Evolutionary conservation across 2,797 vertebrate genomes (phyloP).

Genomic region (Sparus aurata): DNA sequence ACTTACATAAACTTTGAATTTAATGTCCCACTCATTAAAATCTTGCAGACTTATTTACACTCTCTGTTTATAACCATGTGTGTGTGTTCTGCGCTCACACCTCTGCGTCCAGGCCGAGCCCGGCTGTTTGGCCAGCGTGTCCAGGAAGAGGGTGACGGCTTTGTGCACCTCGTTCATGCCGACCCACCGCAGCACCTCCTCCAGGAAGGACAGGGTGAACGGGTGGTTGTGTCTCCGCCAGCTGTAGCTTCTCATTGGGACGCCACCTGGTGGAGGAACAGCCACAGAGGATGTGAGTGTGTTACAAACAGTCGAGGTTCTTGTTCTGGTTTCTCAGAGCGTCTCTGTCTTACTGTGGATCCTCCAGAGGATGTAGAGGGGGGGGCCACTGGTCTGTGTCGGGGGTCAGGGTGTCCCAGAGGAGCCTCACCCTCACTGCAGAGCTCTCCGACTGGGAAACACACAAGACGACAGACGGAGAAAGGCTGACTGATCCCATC

Average conservation of each 20-base stretch:
- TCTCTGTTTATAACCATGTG: too few species aligned
- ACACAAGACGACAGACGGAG: constrained; percentile 28
- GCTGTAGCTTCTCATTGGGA: constrained; percentile 78
- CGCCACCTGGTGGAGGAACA: constrained; percentile 78
- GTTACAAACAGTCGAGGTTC: neutral
- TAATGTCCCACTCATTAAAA: too few species aligned
- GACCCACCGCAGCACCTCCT: constrained; percentile 90
- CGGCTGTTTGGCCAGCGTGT: constrained; percentile 84
- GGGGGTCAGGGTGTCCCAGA: constrained; percentile 92
- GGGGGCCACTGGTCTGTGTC: constrained; percentile 91
- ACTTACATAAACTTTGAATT: too few species aligned
- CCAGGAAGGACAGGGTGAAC: constrained; percentile 88
- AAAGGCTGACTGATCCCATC: neutral
- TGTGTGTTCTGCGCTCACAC: constrained; percentile 56
- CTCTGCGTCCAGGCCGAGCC: constrained; percentile 79
- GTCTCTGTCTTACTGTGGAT: constrained; percentile 89
- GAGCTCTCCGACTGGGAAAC: constrained; percentile 76
- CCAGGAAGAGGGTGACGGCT: constrained; percentile 90
- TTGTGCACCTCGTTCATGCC: constrained; percentile 96
- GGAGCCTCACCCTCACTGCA: constrained; percentile 84
- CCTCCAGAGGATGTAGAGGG: constrained; percentile 94
- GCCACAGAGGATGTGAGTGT: neutral
- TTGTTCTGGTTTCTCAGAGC: neutral
- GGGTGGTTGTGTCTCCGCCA: constrained; percentile 88
- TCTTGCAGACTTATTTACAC: too few species aligned